A percentile compares a stretch with the other conserved stretches of the same genome.
Evolutionary conservation across 1,140 invertebrate species (phyloP).

Genomic region (Cotesia chilonis): DNA sequence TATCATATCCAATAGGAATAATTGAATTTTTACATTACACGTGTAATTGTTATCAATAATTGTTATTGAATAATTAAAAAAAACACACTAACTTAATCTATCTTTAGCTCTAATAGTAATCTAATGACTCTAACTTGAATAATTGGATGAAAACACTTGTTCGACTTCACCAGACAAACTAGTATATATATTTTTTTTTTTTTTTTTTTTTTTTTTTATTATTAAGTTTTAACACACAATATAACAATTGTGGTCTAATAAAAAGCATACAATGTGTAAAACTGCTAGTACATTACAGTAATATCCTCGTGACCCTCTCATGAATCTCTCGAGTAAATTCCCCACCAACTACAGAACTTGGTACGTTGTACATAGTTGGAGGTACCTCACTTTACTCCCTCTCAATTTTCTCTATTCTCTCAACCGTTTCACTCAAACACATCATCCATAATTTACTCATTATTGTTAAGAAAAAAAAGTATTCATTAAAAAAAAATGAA

Average conservation of each 20-base stretch:
- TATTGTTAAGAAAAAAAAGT: neutral
- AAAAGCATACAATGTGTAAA: neutral
- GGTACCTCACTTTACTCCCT: neutral
- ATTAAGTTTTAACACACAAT: neutral
- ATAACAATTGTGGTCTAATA: constrained; percentile 1
- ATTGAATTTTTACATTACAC: neutral
- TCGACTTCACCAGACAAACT: neutral
- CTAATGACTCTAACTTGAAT: no score
- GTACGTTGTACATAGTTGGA: neutral
- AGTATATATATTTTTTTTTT: neutral
- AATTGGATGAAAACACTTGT: neutral
- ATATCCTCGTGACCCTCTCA: constrained; percentile 10
- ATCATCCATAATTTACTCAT: neutral
- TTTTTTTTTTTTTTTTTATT: neutral
- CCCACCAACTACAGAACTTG: constrained; percentile 14
- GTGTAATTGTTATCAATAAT: neutral
- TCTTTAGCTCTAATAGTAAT: no score
- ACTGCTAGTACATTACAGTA: neutral
- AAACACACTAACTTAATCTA: neutral
- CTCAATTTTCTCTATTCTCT: constrained; percentile 13
- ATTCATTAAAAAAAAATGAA: neutral
- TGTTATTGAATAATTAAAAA: neutral
- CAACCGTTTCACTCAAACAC: constrained; percentile 9
- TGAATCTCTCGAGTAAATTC: neutral
- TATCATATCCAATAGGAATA: neutral